These are phyloP conservation scores for Hydractinia echinata DNA, from an alignment of 30 jellyfish, hydroid and myxozoan genomes.

Conservation along the genomic window DNA sequence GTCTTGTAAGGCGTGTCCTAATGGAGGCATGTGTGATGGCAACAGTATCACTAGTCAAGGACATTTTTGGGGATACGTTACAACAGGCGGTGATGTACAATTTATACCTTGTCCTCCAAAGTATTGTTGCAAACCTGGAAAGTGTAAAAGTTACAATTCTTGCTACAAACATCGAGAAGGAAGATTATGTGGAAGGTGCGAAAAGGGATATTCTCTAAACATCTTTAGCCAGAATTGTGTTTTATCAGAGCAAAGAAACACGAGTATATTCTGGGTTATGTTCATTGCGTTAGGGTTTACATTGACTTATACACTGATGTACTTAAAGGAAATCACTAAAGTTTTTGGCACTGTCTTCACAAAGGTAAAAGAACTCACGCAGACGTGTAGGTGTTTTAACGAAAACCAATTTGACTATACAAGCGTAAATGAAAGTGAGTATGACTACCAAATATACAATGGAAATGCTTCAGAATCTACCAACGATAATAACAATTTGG, in stretches of 20 bases:
- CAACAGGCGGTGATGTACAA: background rate
- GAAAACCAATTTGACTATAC: background rate
- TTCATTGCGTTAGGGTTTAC: background rate
- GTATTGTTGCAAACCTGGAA: conserved; percentile 13
- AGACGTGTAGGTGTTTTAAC: background rate
- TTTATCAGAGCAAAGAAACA: background rate
- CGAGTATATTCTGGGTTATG: background rate
- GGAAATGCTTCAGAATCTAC: too few relatives aligned
- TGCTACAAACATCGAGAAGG: background rate
- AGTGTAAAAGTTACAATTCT: background rate
- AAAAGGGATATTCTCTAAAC: background rate
- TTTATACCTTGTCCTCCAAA: conserved; percentile 6
- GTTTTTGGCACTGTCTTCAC: background rate
- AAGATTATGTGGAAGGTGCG: background rate
- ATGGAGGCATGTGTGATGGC: background rate
- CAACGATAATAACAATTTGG: background rate
- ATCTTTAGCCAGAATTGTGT: background rate
- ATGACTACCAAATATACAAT: too few relatives aligned
- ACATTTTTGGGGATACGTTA: conserved; percentile 3
- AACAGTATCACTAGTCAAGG: background rate
- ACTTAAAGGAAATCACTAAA: background rate
- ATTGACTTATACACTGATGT: background rate
- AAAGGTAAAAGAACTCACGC: background rate
- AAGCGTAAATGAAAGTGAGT: too few relatives aligned
- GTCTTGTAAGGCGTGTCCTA: background rate